Evolutionary conservation across 2,888 invertebrate species (phyloP), one percentile per base, ranked within the genome.

Genomic region (Melikaiella ostensackeni): DNA sequence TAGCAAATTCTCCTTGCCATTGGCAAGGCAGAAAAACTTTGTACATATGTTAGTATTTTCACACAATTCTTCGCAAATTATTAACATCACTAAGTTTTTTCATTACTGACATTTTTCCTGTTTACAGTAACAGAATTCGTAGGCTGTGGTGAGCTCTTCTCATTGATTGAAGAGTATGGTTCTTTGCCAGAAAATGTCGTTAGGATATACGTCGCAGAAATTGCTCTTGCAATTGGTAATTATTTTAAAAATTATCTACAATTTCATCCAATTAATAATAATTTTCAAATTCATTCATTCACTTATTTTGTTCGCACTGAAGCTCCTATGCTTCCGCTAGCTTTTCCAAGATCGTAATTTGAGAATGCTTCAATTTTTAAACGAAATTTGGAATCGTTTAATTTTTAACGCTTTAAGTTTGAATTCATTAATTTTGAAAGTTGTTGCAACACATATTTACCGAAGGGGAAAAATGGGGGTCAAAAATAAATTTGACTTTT

Each of bases 1-100:
- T 98, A 87, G 96, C 97, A 6, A 94, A 95, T 84, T 95, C 96
- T 81, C 93, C 95, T 42, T 94, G 94, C 86, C 95, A 95, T 88
- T 98, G 98, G 97, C 98, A 98, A 92, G 96, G 95, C 85, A 95
- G 95, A 91, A 96, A 95, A 90, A 94, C 95, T 89, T 93, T 98
- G 81, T 97, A 96, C 91, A 97, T 98, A 91, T 95, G 97, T 97
- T 92, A 93, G 93, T 92, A 79, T 77, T 59, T 16, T 21, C 27
- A 35, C 27, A 46, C 1, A 33, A 59, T 57, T 27, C 35, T 75
- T 80, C 76, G 11, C 1, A 55, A 21, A 55, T 80, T 85, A 27
- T 86, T 84, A 76, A 42, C 3, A 42, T 42, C 9, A 42, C 13
- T 42, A 3, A 42, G 1, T 42, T 42, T 13, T 9, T 16, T 42